These are phyloP conservation scores for Vombatus ursinus DNA, from an alignment of 2,113 vertebrate species.

Conservation along the genomic window DNA sequence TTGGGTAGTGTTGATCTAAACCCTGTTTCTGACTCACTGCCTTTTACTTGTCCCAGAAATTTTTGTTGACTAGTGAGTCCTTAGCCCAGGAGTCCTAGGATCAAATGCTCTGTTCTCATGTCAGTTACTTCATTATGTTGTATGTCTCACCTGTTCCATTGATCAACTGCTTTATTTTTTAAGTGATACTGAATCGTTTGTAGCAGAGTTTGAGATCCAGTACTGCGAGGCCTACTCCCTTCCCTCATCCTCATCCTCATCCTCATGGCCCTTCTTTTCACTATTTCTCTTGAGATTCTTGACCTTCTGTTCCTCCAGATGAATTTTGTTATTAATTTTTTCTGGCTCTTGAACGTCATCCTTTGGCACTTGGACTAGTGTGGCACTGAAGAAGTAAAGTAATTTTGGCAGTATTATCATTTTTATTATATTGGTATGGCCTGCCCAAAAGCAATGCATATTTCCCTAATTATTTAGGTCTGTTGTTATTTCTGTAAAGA, in stretches of 20 bases:
- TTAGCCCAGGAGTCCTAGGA: neutral
- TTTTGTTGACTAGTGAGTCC: neutral
- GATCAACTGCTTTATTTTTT: neutral
- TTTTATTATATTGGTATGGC: neutral
- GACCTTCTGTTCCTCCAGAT: neutral
- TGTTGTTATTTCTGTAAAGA: neutral
- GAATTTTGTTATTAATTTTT: neutral
- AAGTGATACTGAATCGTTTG: neutral
- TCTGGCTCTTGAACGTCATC: neutral
- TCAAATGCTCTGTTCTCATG: neutral
- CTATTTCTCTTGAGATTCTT: neutral
- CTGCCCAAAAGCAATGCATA: neutral
- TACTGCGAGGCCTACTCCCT: neutral
- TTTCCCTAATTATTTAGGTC: neutral
- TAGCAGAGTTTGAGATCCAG: neutral
- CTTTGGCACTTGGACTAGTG: neutral
- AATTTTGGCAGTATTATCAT: neutral
- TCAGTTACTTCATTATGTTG: neutral
- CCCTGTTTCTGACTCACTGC: neutral
- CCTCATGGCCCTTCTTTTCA: too few species aligned
- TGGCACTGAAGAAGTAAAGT: neutral
- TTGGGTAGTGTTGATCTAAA: neutral
- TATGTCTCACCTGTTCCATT: neutral
- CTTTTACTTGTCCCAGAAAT: neutral
- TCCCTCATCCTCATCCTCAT: too few species aligned